Evolutionary conservation across 2,888 invertebrate species (phyloP).

Genomic region (Carabus problematicus): DNA sequence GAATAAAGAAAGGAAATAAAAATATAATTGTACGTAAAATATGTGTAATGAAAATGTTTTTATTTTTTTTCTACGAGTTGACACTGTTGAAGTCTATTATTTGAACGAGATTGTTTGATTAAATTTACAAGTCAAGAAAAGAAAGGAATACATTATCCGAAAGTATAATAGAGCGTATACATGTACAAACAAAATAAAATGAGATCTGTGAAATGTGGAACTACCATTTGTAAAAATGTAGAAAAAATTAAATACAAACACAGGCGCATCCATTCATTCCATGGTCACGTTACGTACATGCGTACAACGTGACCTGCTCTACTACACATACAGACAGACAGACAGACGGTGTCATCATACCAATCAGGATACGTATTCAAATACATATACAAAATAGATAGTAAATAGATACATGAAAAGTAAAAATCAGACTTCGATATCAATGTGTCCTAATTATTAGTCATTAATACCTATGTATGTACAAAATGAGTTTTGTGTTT

Average conservation of each 20-base stretch:
- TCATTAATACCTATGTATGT: conserved; percentile 26
- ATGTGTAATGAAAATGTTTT: conserved; percentile 34
- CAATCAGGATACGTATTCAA: conserved; percentile 33
- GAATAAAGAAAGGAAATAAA: conserved; percentile 27
- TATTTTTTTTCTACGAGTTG: conserved; percentile 24
- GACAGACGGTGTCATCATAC: neutral
- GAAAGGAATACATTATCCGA: conserved; percentile 25
- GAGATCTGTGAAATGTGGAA: conserved; percentile 50
- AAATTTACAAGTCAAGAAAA: conserved; percentile 32
- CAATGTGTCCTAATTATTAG: conserved; percentile 35
- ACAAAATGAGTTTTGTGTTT: conserved; percentile 27
- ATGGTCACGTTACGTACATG: neutral
- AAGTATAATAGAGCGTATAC: conserved; percentile 27
- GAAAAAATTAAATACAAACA: conserved; percentile 39
- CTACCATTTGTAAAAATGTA: conserved; percentile 38
- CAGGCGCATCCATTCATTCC: conserved; percentile 14
- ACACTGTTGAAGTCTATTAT: conserved; percentile 32
- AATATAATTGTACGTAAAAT: neutral
- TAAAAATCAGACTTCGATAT: conserved; percentile 41
- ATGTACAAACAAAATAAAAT: conserved; percentile 46
- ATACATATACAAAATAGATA: conserved; percentile 41
- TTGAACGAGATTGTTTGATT: conserved; percentile 16
- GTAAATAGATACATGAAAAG: conserved; percentile 37
- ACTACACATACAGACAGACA: neutral
- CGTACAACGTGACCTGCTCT: too few species aligned